Base-by-base conservation (phyloP, 2,113 vertebrate species). In the Pseudois nayaur region DNA sequence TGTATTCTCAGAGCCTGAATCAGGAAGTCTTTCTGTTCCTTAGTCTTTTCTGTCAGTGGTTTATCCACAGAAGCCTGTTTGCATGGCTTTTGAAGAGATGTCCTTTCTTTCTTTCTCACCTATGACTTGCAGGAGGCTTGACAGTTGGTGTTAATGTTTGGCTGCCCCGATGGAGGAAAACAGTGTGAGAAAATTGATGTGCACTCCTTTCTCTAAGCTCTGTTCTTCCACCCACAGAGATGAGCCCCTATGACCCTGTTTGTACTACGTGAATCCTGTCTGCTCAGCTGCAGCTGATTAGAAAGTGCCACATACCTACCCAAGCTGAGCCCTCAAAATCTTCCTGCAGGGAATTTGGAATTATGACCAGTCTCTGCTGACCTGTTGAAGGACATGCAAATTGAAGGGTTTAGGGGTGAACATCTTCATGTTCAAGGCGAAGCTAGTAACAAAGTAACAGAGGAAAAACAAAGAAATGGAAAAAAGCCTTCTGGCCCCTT, bases 341-440 rank as follows among this genome's bases (percentile, higher is more conserved):
- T 45, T 92, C 59, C 45, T 87, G 40, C 50, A 74, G 93, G 79
- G 52, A 89, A 95, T 92, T 89, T 90, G 87, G 54, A 97, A 84
- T 91, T 81, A 52, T 54, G n/a, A n/a, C 33, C 29, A 76, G 40
- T 96, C 52, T 97, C 87, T 90, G 57, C 52, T 94, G 50, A 16
- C 43, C n/a, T 87, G 64, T 96, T 94, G 40, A 96, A 96, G 50
- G 50, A 94, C 81, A 71, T 93, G 78, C 33, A 85, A 10, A 79
- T 79, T n/a, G 21, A 95, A 74, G 78, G 15, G 6, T 52, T 90
- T 96, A 0, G 23, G 31, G 54, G 43, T 89, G n/a, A 87, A 52
- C 19, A 11, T 91, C 62, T 94, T 27, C 43, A 4, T 94, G 48
- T 89, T 54, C 16, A 62, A 52, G 84, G 93, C 94, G 48, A 97